Evolutionary conservation across 1,140 invertebrate species (phyloP), one percentile per base, ranked within the genome.

Genomic region (Lerema accius): DNA sequence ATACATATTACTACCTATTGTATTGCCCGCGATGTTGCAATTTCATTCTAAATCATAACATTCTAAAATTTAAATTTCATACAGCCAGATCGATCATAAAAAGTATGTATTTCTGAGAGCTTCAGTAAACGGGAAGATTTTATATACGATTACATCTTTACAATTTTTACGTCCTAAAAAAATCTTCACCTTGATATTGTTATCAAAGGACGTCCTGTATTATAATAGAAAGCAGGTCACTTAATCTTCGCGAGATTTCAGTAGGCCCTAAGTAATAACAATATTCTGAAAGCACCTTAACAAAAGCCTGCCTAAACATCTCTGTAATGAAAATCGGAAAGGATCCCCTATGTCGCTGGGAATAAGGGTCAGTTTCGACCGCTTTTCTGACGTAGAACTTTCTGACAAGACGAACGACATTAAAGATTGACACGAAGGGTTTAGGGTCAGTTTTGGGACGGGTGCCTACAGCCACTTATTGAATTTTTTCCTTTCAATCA

Each of bases 401-500:
- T 39, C 10, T 49, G 45, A 60, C 56, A 60, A 60, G 56, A 60
- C 56, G 56, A 60, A 60, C 45, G 45, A 49, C 56, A 26, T 60
- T 60, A 60, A 35, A 45, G 43, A 49, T 60, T 60, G 56, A 40
- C 56, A 39, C 45, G 56, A 60, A 60, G 56, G 56, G 56, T 60
- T 49, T 45, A 58, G 56, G 56, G 56, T 60, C 56, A 60, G 48
- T 49, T 59, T 35, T 5, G 45, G 56, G 16, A 60, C 56, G 56
- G 43, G 26, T 48, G 43, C 43, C 42, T 58, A 58, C 42, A 58
- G 42, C 11, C 32, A 59, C 56, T 59, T 59, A 59, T 59, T 59
- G 56, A 59, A 59, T 48, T 59, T 59, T 58, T 59, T 26, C 28
- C 56, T 11, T 59, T 59, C 56, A 59, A 59, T 59, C 56, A 59